A percentile compares a stretch with the other conserved stretches of the same genome.
Evolutionary conservation across 2,113 vertebrate genomes (phyloP).

Genomic region (Oceanites oceanicus): DNA sequence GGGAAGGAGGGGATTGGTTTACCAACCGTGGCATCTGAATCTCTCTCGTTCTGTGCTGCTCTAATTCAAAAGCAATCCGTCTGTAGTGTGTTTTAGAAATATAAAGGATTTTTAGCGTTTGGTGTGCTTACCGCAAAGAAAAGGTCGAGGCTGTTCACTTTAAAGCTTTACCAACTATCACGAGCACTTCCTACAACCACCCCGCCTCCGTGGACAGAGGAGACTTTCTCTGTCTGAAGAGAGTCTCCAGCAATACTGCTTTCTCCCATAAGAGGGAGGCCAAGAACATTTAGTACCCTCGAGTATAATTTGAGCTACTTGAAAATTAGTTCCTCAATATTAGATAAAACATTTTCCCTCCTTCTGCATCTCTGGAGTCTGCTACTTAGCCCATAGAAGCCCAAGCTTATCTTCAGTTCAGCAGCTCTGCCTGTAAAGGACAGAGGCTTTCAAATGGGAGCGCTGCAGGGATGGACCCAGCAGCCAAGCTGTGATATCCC

Average conservation of each 20-base stretch:
- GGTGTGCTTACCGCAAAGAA: not conserved
- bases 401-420: not conserved
- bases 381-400: not conserved
- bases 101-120: not conserved
- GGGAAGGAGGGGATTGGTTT: not conserved
- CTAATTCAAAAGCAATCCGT: not conserved
- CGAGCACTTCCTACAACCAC: fast-evolving
- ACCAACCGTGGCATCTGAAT: not conserved
- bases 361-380: not conserved
- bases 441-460: not conserved
- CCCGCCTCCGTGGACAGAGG: fast-evolving
- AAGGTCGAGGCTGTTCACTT: not conserved
- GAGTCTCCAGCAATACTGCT: not conserved
- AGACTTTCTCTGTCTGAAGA: not conserved
- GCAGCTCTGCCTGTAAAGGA: not conserved
- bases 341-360: not conserved
- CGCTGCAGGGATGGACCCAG: not conserved
- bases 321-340: not conserved
- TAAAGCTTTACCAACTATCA: not conserved
- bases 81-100: not conserved
- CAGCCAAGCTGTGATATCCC: not conserved
- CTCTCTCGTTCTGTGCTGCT: not conserved
- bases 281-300: not conserved
- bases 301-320: not conserved
- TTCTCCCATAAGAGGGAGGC: slow-evolving; percentile 30